Conservation (phyloP, 2,113 vertebrate species). For the Myrmophylax atrothorax region DNA sequence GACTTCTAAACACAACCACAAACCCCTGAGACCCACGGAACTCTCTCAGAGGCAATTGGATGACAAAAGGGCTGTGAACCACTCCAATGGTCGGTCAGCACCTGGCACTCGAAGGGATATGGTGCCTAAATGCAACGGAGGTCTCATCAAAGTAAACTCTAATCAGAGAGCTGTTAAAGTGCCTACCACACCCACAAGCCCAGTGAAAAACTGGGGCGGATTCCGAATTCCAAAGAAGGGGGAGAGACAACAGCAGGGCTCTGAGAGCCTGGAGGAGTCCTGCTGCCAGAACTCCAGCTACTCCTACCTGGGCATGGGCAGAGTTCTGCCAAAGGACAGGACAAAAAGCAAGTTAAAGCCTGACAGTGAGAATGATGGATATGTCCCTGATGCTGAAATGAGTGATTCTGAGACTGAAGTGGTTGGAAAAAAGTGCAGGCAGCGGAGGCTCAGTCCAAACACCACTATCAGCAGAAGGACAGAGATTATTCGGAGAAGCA, state of each 20-base stretch:
- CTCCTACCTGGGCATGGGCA: conserved; percentile 66
- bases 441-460: conserved; percentile 81
- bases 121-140: conserved; percentile 78
- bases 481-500: conserved; percentile 89
- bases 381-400: conserved; percentile 76
- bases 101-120: conserved; percentile 65
- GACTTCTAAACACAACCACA: conserved; percentile 75
- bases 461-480: conserved; percentile 81
- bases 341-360: conserved; percentile 78
- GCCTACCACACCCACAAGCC: conserved; percentile 76
- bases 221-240: conserved; percentile 95
- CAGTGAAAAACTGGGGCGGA: conserved; percentile 91
- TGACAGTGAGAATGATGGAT: conserved; percentile 81
- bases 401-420: conserved; percentile 83
- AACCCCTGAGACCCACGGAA: conserved; percentile 74
- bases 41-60: conserved; percentile 73
- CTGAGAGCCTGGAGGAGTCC: conserved; percentile 46
- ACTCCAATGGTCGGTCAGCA: conserved; percentile 62
- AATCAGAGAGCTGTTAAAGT: conserved; percentile 74
- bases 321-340: conserved; percentile 70
- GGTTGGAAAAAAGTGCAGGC: conserved; percentile 83
- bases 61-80: conserved; percentile 60
- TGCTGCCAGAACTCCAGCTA: conserved; percentile 70
- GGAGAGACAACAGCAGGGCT: conserved; percentile 75
- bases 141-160: conserved; percentile 74